A percentile compares a stretch with the other conserved stretches of the same genome.
Conservation (phyloP, 2,113 vertebrate genomes). For the Thamnaconus septentrionalis region DNA sequence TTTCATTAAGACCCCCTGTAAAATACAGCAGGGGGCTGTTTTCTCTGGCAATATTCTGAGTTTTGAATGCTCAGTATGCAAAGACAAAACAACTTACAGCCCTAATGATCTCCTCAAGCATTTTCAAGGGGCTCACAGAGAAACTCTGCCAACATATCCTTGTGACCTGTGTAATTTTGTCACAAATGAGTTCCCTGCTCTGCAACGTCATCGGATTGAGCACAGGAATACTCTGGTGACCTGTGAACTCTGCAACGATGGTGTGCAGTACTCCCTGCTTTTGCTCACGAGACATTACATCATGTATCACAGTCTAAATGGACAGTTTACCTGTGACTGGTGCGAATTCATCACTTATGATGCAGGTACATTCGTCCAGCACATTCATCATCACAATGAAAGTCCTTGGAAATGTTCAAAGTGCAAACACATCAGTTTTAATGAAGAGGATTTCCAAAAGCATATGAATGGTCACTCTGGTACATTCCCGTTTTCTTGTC, state of each 20-base stretch:
- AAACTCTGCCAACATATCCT: conserved; percentile 90
- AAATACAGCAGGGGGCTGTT: conserved; percentile 77
- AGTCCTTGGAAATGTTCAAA: conserved; percentile 85
- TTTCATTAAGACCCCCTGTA: conserved; percentile 72
- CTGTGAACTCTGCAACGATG: conserved; percentile 93
- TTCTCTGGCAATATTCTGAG: conserved; percentile 92
- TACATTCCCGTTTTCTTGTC: conserved; percentile 87
- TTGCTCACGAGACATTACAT: conserved; percentile 91
- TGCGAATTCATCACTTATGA: conserved; percentile 91
- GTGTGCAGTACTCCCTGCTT: conserved; percentile 86
- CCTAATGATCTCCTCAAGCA: conserved; percentile 97
- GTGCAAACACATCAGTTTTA: conserved; percentile 84
- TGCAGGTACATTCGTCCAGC: conserved; percentile 96
- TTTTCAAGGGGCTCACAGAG: conserved; percentile 86
- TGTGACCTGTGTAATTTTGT: conserved; percentile 95
- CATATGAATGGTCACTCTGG: conserved; percentile 81
- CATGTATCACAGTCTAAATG: conserved; percentile 90
- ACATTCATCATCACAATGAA: conserved; percentile 94
- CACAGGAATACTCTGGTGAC: conserved; percentile 93
- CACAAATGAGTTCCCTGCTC: conserved; percentile 89
- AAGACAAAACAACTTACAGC: conserved; percentile 84
- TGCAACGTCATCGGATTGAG: conserved; percentile 90
- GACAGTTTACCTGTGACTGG: conserved; percentile 90
- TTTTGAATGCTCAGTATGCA: conserved; percentile 91
- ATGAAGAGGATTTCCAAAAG: conserved; percentile 84